Evolutionary conservation across 2,113 vertebrate species (phyloP).

Genomic region (Lophochroa leadbeateri): DNA sequence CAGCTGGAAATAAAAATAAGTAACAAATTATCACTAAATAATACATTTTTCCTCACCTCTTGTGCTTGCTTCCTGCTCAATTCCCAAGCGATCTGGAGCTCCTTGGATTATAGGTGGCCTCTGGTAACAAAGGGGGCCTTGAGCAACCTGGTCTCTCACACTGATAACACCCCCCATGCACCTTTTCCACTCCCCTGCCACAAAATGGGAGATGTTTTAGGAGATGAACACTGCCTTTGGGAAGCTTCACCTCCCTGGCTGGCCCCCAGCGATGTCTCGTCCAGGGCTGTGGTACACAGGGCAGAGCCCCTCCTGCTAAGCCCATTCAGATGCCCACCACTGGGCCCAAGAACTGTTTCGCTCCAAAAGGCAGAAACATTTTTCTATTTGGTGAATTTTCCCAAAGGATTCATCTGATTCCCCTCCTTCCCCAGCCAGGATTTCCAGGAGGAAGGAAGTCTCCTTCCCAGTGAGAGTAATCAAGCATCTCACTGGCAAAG

Average conservation of each 20-base stretch:
- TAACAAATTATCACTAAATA: not conserved
- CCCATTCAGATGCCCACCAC: no score
- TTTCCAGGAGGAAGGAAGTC: slow-evolving; percentile 43
- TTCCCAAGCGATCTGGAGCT: not conserved
- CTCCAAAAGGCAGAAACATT: not conserved
- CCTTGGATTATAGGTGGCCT: not conserved
- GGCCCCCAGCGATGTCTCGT: not conserved
- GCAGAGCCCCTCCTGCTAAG: not conserved
- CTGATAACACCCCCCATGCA: not conserved
- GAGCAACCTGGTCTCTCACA: not conserved
- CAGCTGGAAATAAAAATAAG: not conserved
- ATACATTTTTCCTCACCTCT: not conserved
- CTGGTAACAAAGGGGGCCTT: not conserved
- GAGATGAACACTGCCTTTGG: not conserved
- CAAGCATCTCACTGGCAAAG: not conserved
- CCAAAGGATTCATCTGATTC: not conserved
- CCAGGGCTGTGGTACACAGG: not conserved
- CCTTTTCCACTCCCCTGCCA: not conserved
- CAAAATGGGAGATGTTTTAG: not conserved
- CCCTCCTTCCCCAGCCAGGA: not conserved
- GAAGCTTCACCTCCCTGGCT: not conserved
- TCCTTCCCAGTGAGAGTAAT: not conserved
- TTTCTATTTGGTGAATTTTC: not conserved
- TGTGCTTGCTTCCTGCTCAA: not conserved
- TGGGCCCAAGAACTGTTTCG: not conserved